Base-by-base conservation (phyloP, 1,140 invertebrate species). In the Stegodyphus dumicola region DNA sequence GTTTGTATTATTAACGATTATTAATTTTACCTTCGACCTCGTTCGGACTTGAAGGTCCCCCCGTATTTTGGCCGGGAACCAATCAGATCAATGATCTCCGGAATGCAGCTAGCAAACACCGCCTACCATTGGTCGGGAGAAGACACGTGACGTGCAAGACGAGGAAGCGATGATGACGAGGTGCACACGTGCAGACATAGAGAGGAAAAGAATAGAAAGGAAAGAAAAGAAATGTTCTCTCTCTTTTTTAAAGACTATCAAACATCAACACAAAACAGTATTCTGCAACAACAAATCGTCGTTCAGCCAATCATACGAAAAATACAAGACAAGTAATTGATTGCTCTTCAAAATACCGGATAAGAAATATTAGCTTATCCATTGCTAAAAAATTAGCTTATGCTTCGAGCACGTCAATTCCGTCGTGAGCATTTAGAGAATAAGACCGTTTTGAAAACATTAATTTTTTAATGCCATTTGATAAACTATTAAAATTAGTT, bases 31-130 rank as follows among this genome's bases (percentile, higher is more conserved):
- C 80, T 87, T 86, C 89, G 84, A 94, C 97, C 97, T 93, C 97
- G 95, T 94, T 99, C 97, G 93, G 98, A 98, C 95, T 99, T 99
- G 94, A 98, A 96, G 92, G 97, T 97, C 92, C 98, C 98, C 93
- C 97, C 97, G 94, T 99, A 99, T 94, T 99, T 99, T 93, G 97
- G 96, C 94, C 97, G 96, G 94, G 96, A 97, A 92, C 97, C 97
- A 94, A 99, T 97, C 94, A 99, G 96, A 94, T 99, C 97, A 94
- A 98, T 97, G 93, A 99, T 98, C 95, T 99, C 97, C 93, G 98
- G 98, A 93, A 99, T 98, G 96, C 96, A 98, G 95, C 96, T 98
- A 93, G 98, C 97, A 96, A 99, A 99, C 94, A 99, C 89, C 71
- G 88, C 88, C 88, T 89, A 88, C 60, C 77, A 86, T 77, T 87